A percentile compares a stretch with the other conserved stretches of the same genome.
phyloP scores from a whole-genome alignment of 1,140 invertebrate species.

The Drosophila tristis region DNA sequence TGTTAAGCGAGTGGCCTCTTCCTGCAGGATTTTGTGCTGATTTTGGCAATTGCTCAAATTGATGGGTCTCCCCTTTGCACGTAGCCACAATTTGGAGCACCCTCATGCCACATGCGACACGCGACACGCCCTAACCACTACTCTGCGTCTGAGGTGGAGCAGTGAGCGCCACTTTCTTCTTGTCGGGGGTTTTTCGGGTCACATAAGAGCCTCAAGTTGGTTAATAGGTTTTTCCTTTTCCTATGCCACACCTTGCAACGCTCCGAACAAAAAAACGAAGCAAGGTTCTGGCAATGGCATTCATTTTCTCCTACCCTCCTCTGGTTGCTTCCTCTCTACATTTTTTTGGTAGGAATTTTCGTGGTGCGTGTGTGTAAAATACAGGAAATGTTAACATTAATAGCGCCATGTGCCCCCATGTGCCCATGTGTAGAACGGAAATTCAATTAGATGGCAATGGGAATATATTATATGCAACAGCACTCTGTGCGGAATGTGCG shows the following conservation, averaged over 20 bases:
- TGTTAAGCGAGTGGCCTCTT: not conserved
- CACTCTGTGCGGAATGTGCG: too few relatives aligned
- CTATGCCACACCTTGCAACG: constrained; percentile 20
- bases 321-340: not conserved
- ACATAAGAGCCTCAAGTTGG: constrained; percentile 17
- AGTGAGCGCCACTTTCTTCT: not conserved
- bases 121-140: too few relatives aligned
- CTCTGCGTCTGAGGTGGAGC: too few relatives aligned
- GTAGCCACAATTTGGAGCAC: constrained; percentile 23
- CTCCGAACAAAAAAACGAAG: constrained; percentile 13
- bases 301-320: constrained; percentile 16
- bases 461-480: constrained; percentile 9
- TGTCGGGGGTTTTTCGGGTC: not conserved
- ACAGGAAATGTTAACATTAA: constrained; percentile 65
- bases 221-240: constrained; percentile 35
- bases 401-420: constrained; percentile 14
- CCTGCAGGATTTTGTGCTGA: constrained; percentile 1
- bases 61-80: constrained; percentile 11
- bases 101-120: not conserved
- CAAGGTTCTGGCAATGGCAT: constrained; percentile 23
- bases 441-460: constrained; percentile 53
- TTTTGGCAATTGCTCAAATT: constrained; percentile 32
- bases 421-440: constrained; percentile 45
- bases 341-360: constrained; percentile 9
- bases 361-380: constrained; percentile 26